Evolutionary conservation across 53 echinoderm and acorn worm species (phyloP), one percentile per base, ranked within the genome.

Genomic region (Crossaster papposus): DNA sequence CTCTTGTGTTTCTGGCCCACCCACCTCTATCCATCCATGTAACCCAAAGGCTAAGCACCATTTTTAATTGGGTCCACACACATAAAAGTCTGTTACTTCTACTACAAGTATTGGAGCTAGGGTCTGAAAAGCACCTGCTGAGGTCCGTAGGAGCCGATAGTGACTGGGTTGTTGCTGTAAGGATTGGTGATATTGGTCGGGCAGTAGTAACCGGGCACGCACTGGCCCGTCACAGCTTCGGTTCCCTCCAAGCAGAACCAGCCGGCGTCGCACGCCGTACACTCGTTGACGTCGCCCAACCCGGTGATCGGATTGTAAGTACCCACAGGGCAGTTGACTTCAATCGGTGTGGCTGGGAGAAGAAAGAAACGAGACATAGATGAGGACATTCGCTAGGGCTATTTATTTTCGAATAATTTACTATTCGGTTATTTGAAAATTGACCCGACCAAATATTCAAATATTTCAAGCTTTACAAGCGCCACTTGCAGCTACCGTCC

Each of bases 81-180:
- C n/a, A n/a, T n/a, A n/a, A n/a, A n/a, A n/a, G n/a, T n/a, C n/a
- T n/a, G n/a, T n/a, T n/a, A n/a, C n/a, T n/a, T n/a, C 44, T 44
- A 9, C 6, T 5, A 7, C 44, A 44, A 5, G 9, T 58, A 20
- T 58, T 58, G 58, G 58, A 17, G 6, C 3, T 11, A 58, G 58
- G 17, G 22, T 8, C 58, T 2, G 22, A 11, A 15, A 51, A n/a
- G 64, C 83, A 98, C 99, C 96, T 98, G 96, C 64, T 92, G 77
- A 2, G 96, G 93, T 6, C 99, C 99, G 33, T 98, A 98, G 1
- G 99, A 98, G 4, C 99, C 99, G 23, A 98, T 98, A n/a, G 54
- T 51, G 1, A 89, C 63, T 3, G 99, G 99, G 28, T 83, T 91
- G 20, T 72, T 74, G 24, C 93, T 96, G 76, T 96, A 97, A 3